Base-by-base conservation (phyloP, 1,140 invertebrate species). In the Euwallacea similis region DNA sequence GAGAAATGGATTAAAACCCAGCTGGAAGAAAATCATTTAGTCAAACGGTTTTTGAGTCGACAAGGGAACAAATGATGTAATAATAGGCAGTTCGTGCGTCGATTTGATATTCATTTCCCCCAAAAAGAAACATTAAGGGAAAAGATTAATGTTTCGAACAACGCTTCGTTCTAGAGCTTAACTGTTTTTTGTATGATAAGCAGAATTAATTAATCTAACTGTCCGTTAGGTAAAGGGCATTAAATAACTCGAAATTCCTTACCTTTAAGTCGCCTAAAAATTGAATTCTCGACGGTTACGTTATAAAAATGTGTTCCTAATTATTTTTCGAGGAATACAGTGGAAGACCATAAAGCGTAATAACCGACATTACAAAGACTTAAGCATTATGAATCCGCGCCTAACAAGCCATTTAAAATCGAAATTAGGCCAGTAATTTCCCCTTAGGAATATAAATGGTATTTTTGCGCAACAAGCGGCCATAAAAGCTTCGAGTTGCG, bases 61-160 rank as follows among this genome's bases (percentile, higher is more conserved):
- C 43, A 63, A 15, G 43, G 41, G 47, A 63, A 63, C 61, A 63
- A 63, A 63, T 44, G 61, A 63, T 15, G 61, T 63, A 63, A 63
- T 63, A 63, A 63, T 63, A 63, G 61, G 61, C 61, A 46, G 61
- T 63, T 63, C 61, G 61, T 63, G 61, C 61, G 61, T 63, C 44
- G 61, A 63, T 63, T 63, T 63, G 61, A 63, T 63, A 46, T 63
- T 63, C 61, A 63, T 63, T 46, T 50, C 61, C 10, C 44, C 44
- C 43, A 63, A 63, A 47, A 47, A 63, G 61, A 63, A 63, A 63
- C 44, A 47, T 46, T 47, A 63, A 60, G 21, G 61, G 21, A 47
- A 41, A 47, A 63, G 61, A 63, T 63, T 63, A 47, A 63, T 63
- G 61, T 50, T 63, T 21, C 47, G 21, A 41, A 33, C 21, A n/a